phyloP scores from a whole-genome alignment of 2,888 invertebrate species.

The Carabus problematicus region DNA sequence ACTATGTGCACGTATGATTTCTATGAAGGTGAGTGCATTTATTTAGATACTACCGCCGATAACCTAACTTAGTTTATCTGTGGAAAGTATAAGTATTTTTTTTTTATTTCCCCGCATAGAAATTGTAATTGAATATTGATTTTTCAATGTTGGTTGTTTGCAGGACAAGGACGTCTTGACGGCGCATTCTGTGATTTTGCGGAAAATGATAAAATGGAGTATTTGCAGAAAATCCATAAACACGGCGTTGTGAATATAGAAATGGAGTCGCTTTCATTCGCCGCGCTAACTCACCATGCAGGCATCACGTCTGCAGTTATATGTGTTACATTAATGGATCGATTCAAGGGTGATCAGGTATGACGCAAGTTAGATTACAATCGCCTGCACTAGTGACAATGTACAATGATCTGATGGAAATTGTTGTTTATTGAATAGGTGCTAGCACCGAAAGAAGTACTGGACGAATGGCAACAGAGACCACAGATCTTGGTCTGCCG shows the following conservation, averaged over 20 bases:
- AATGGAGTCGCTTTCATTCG: conserved; percentile 95
- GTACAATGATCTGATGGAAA: not conserved
- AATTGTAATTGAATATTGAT: too few relatives aligned
- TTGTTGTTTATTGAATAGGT: conserved; percentile 66
- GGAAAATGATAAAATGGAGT: conserved; percentile 89
- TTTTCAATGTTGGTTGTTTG: not conserved
- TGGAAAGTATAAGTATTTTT: too few relatives aligned
- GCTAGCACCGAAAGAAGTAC: conserved; percentile 83
- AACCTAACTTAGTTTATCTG: too few relatives aligned
- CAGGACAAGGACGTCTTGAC: conserved; percentile 92
- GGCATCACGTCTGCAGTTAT: conserved; percentile 93
- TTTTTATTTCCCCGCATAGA: too few relatives aligned
- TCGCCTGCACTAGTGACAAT: not conserved
- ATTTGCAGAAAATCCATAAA: conserved; percentile 76
- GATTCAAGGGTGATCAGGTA: conserved; percentile 94
- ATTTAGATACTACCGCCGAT: conserved; percentile 12
- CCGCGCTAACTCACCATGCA: conserved; percentile 91
- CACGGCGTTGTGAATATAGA: conserved; percentile 93
- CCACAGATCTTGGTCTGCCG: conserved; percentile 85
- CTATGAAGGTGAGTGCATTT: conserved; percentile 79
- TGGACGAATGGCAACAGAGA: conserved; percentile 89
- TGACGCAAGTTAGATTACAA: conserved; percentile 36
- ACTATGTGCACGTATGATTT: conserved; percentile 98
- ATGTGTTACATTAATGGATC: conserved; percentile 90
- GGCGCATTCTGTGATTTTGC: conserved; percentile 96